These are phyloP conservation scores for Mesoligia furuncula DNA, from an alignment of 2,888 invertebrate species.

Conservation along the genomic window DNA sequence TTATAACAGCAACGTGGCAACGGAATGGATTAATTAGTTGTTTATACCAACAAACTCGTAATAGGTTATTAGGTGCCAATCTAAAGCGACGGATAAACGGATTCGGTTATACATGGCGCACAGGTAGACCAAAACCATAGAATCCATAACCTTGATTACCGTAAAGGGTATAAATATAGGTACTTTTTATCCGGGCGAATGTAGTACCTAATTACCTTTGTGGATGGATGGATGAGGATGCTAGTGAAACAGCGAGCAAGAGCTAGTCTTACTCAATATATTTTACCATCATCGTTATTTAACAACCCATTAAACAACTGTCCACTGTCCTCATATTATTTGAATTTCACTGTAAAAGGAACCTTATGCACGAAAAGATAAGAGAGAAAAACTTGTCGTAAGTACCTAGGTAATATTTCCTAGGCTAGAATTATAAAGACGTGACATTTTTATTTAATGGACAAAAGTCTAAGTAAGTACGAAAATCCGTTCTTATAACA, in stretches of 20 bases:
- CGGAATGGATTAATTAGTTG: background rate
- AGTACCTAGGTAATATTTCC: background rate
- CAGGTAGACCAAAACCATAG: background rate
- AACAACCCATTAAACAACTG: background rate
- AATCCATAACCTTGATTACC: background rate
- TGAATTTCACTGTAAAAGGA: background rate
- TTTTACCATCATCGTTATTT: background rate
- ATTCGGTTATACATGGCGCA: too few species aligned
- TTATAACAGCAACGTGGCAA: too few species aligned
- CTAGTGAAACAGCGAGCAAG: background rate
- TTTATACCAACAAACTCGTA: background rate
- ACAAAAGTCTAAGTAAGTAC: constrained; percentile 41
- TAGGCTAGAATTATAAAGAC: background rate
- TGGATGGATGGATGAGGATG: background rate
- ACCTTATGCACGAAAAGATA: background rate
- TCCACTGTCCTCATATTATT: background rate
- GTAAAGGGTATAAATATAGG: background rate
- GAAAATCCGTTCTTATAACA: constrained; percentile 57
- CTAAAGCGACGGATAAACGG: too few species aligned
- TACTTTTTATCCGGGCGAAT: background rate
- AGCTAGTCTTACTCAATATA: background rate
- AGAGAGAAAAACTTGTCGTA: background rate
- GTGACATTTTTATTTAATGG: constrained; percentile 29
- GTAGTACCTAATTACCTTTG: background rate
- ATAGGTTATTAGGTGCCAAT: background rate